Base-by-base conservation (phyloP, 2,797 vertebrate genomes). In the Brachyrhaphis roseni region DNA sequence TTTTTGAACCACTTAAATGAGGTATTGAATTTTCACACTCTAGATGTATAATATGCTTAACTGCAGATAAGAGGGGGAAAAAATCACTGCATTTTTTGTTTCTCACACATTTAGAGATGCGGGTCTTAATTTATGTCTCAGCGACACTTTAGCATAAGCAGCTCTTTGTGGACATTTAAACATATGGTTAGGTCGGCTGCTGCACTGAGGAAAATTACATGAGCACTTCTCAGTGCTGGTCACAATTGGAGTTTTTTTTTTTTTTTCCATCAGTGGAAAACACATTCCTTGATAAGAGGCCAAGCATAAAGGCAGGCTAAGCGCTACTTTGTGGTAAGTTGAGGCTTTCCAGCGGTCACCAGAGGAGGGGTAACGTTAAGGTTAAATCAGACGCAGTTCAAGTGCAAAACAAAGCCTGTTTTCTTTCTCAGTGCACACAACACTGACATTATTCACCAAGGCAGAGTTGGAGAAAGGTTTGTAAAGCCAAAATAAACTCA, bases 241-340 rank as follows among this genome's bases (percentile, higher is more conserved):
- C 89, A 86, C 88, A 94, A 94, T 95, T 93, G 94, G 93, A 90
- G 94, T 91, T 80, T 94, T 93, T 88, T 89, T 16, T 75, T 75
- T 43, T 64, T 66, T 34, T 57, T 16, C 36, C 55, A 11, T 78
- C 86, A 92, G 88, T 75, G 89, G 94, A 94, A 94, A 93, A 93
- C 93, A 92, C 93, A 92, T 94, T 92, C 90, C 88, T 89, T 84
- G 90, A 86, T 78, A 78, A 8, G 82, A 55, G 71, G 84, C 91
- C 85, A 90, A 90, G 89, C 90, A 86, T 87, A 91, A 72, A 88
- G 85, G 86, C 85, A 85, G 85, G 68, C 79, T 84, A 79, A 86
- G 59, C 79, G 82, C 89, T 91, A 86, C 87, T 64, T 82, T 93
- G 94, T 70, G 94, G 93, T 90, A 87, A 91, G 80, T 87, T 59